Base-by-base conservation (phyloP, 2,888 invertebrate species). In the Gymnoscelis rufifasciata region DNA sequence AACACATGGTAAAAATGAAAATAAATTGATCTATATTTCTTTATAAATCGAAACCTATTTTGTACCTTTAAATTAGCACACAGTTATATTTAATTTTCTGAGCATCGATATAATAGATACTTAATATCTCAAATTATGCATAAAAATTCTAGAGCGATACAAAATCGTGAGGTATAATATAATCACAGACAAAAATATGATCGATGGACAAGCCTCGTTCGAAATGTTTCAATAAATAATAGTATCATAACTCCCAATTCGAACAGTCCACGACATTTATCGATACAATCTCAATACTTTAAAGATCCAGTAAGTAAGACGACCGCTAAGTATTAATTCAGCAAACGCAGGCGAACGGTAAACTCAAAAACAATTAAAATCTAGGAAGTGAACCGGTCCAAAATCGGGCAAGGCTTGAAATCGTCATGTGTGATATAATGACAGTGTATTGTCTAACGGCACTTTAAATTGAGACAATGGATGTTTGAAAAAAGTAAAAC, bases 321-420 rank as follows among this genome's bases (percentile, higher is more conserved):
- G 6, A 23, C 55, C 55, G 52, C 52, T 55, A 51, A 43, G 14
- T 10, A 24, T 38, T 37, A 47, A 47, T 49, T 43, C n/a, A 33
- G 39, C 46, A 31, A 38, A 44, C 41, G 41, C 31, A 37, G 41
- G 13, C 8, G 12, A 47, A 47, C 47, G 36, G 42, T 42, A 43
- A 48, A 53, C 47, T 38, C 8, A 28, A 46, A 29, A 48, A 51
- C 53, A 56, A 53, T 56, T 51, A 56, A 51, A 35, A 51, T 38
- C 39, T 54, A 52, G 56, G 54, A 51, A 52, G 47, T 45, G 24
- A 53, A 48, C 40, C 43, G 48, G 54, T 50, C 37, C 47, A 47
- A 47, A 54, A 54, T 56, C 52, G 52, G 51, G 46, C 54, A 54
- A 56, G 56, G 52, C 48, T 38, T 26, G 12, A 35, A 35, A 14